Evolutionary conservation across 2,797 vertebrate genomes (phyloP).

Genomic region (Melanotaenia nigrans): DNA sequence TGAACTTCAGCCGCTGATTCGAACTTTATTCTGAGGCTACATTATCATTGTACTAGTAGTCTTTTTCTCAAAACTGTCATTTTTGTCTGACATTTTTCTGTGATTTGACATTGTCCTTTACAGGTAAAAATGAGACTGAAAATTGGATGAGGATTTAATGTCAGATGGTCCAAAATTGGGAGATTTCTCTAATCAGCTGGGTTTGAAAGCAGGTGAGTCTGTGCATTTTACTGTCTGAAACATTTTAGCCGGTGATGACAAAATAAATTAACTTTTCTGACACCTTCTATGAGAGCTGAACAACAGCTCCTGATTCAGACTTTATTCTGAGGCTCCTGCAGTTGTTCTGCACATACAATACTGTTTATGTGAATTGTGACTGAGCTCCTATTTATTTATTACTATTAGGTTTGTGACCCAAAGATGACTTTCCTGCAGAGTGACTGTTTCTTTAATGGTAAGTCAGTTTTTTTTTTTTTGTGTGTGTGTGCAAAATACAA

Average conservation of each 20-base stretch:
- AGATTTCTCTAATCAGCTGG: neutral
- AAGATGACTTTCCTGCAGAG: neutral
- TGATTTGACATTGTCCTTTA: neutral
- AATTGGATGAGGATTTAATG: neutral
- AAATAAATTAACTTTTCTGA: conserved; percentile 71
- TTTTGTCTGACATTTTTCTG: neutral
- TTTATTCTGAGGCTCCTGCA: conserved; percentile 57
- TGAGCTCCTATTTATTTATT: neutral
- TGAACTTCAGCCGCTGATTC: conserved; percentile 70
- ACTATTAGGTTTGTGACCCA: neutral
- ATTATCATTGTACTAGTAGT: neutral
- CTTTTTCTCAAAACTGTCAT: neutral
- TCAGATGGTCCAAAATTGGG: neutral
- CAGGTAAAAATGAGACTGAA: neutral
- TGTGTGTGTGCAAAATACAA: neutral
- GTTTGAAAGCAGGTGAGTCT: conserved; percentile 8
- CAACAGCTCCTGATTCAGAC: conserved; percentile 68
- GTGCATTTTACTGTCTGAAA: neutral
- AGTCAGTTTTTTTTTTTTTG: neutral
- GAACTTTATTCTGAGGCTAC: conserved; percentile 38
- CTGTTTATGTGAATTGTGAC: neutral
- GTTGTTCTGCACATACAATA: neutral
- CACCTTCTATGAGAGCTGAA: conserved; percentile 76
- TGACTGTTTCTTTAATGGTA: neutral
- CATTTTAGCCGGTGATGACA: conserved; percentile 60